Evolutionary conservation across 2,888 invertebrate species (phyloP), one percentile per base, ranked within the genome.

Genomic region (Branchipolynoe longqiensis): DNA sequence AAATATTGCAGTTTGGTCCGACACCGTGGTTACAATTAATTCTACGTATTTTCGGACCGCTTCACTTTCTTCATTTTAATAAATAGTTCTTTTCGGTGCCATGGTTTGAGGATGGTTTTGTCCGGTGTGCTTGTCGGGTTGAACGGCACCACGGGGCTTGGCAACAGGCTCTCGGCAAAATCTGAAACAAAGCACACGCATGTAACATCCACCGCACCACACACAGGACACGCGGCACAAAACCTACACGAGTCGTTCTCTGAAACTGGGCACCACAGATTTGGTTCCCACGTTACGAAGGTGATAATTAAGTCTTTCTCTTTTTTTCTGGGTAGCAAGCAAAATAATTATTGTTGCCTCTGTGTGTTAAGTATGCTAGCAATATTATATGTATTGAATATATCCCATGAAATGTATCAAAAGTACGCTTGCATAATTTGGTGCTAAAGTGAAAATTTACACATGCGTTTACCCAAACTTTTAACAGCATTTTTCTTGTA

Each of bases 121-220:
- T 90, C 90, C 14, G 91, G 90, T 25, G 86, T 89, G 82, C 87
- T 89, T 3, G 86, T 54, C 3, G 91, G 90, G 69, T 88, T 87
- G 54, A 88, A 90, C 0, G 89, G 88, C 4, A 86, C 64, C 3
- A 88, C 83, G 12, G 90, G 90, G 81, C 90, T 90, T 69, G 88
- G 69, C 6, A 88, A 85, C 22, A 89, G 82, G 81, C 89, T 90
- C 36, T 90, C 89, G 69, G 87, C 86, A 83, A 90, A 91, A 69
- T 86, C 91, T 69, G 38, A 69, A 36, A 6, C 12, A 69, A 36
- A n/a, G 38, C 6, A 69, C 12, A 69, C 1, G 18, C 14, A 4
- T 3, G 33, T 69, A 38, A 36, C 14, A 69, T 69, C n/a, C 38
- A 36, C 58, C 12, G 58, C 4, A 36, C 33, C 12, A 33, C 14